Percentiles rank a stretch among this genome's conserved stretches.
Evolutionary conservation across 2,797 vertebrate species (phyloP).

Genomic region (Sorex maritimensis): DNA sequence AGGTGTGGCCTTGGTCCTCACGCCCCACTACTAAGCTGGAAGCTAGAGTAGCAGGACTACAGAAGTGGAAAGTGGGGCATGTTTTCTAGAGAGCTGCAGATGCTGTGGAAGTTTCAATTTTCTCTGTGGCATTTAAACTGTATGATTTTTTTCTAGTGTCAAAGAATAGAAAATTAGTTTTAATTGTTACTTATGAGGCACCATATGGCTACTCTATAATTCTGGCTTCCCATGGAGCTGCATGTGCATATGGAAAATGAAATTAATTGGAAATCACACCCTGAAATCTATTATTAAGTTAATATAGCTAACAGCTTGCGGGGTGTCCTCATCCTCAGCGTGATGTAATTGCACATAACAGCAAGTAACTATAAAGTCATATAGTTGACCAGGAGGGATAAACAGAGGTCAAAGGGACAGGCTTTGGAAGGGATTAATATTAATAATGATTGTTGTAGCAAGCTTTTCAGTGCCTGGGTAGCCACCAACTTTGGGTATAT

Average conservation of each 20-base stretch:
- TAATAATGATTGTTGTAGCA: slow-evolving; percentile 39
- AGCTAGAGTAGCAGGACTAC: neutral
- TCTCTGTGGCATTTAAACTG: slow-evolving; percentile 79
- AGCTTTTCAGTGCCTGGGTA: neutral
- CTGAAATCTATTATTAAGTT: slow-evolving; percentile 91
- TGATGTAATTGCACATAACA: slow-evolving; percentile 86
- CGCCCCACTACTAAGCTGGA: neutral
- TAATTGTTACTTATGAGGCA: slow-evolving; percentile 91
- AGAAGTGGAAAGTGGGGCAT: slow-evolving; percentile 60
- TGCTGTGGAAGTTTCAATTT: slow-evolving; percentile 84
- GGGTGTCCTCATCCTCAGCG: slow-evolving; percentile 86
- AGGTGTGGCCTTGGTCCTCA: neutral
- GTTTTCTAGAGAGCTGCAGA: slow-evolving; percentile 76
- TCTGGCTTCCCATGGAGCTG: slow-evolving; percentile 88
- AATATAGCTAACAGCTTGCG: slow-evolving; percentile 90
- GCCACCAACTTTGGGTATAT: neutral
- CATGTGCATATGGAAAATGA: slow-evolving; percentile 88
- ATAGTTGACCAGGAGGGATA: slow-evolving; percentile 77
- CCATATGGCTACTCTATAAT: slow-evolving; percentile 91
- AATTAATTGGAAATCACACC: slow-evolving; percentile 92
- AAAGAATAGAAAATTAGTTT: slow-evolving; percentile 91
- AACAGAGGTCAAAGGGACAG: slow-evolving; percentile 80
- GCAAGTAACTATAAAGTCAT: slow-evolving; percentile 82
- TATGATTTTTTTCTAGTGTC: slow-evolving; percentile 82
- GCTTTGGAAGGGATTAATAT: slow-evolving; percentile 14